These are phyloP conservation scores for Cephonodes hylas DNA, from an alignment of 2,888 invertebrate species.

Conservation along the genomic window DNA sequence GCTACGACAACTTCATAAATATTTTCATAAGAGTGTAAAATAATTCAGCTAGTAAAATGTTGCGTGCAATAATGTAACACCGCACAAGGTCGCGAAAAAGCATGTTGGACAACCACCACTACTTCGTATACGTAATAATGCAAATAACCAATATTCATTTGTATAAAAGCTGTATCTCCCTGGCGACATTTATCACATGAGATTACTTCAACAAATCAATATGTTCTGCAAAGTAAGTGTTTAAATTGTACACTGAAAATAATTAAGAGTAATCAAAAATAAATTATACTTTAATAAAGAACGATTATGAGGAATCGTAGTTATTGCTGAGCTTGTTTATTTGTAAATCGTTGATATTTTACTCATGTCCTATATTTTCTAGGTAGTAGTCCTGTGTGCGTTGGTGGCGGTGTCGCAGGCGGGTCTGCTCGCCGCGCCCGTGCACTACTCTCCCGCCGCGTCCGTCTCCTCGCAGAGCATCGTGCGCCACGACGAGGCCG, in stretches of 20 bases:
- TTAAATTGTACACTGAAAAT: no score
- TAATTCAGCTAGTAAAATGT: neutral
- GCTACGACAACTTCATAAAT: neutral
- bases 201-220: neutral
- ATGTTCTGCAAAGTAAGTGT: no score
- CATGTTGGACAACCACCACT: neutral
- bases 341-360: no score
- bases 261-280: no score
- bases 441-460: conserved; percentile 49
- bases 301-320: no score
- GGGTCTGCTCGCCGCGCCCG: conserved; percentile 45
- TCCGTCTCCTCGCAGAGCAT: conserved; percentile 49
- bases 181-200: neutral
- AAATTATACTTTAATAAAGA: no score
- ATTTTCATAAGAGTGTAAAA: neutral
- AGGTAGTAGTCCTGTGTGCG: conserved; percentile 41
- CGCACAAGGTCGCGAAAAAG: conserved; percentile 8
- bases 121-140: neutral
- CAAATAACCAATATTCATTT: neutral
- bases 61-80: neutral
- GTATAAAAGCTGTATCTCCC: conserved; percentile 3
- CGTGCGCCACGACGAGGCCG: conserved; percentile 45
- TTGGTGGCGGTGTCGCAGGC: conserved; percentile 39
- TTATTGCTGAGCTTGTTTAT: no score
- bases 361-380: conserved; percentile 22